Evolutionary conservation across 2,113 vertebrate genomes (phyloP), one percentile per base, ranked within the genome.

Genomic region (Entomyzon cyanotis): DNA sequence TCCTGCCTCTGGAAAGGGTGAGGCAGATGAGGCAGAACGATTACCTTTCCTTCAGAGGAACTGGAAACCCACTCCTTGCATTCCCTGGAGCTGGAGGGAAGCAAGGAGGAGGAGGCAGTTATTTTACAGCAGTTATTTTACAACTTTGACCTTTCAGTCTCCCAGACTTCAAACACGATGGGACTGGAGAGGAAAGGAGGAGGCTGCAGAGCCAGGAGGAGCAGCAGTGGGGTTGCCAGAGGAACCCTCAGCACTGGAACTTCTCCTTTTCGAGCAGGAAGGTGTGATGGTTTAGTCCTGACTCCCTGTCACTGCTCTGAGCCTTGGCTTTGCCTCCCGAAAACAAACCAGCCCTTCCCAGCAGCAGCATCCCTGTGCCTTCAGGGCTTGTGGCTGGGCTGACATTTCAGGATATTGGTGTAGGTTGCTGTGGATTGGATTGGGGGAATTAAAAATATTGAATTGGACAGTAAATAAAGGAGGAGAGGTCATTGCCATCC

Each of bases 101-200:
- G 70, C 25, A 17, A 53, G 33, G n/a, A 90, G 64, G 28, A 87
- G 67, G 44, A 84, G 22, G 47, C 39, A 39, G 39, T 39, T 39
- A 39, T 39, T 39, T 39, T 39, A 39, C n/a, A 9, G 10, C 55
- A 52, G 71, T 28, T 77, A 25, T 12, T 92, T 79, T 89, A 80
- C 46, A 67, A 1, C 89, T 84, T 49, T 89, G 96, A 92, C 87
- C 68, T 89, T 94, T 95, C 21, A 60, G 55, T 46, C 80, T 86
- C 63, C 28, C 46, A 12, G 80, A 37, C 28, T 79, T 80, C 84
- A 69, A 69, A 65, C 49, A 39, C 0, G 2, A 52, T 30, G 73
- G 53, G 68, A 41, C 35, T 27, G 39, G 59, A 86, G 76, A 90
- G 71, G 68, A 53, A 47, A 22, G 35, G 70, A 64, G 41, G 9